Conservation (phyloP, 1,140 invertebrate species). For the Chionoecetes opilio region DNA sequence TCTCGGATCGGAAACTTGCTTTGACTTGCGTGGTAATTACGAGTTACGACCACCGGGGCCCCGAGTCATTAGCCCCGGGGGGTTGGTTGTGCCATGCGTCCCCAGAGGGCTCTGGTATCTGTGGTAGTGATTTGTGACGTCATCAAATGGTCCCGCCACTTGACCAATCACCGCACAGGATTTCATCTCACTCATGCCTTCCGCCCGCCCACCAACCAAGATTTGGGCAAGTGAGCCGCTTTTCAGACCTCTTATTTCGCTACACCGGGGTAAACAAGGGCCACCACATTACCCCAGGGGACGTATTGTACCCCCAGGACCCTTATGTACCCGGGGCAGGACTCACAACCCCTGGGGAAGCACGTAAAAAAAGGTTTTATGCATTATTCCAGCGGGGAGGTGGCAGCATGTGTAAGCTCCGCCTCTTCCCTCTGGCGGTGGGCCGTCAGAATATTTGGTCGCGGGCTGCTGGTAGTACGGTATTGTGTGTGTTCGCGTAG, state of each 20-base stretch:
- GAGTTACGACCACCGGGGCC: constrained; percentile 73
- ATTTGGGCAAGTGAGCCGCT: constrained; percentile 71
- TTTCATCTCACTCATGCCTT: constrained; percentile 78
- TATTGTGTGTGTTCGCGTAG: constrained; percentile 81
- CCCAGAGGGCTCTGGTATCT: constrained; percentile 79
- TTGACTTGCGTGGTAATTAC: constrained; percentile 74
- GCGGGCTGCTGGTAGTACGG: constrained; percentile 77
- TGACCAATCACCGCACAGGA: constrained; percentile 71
- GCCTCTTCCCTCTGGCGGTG: constrained; percentile 78
- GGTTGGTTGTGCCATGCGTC: constrained; percentile 76
- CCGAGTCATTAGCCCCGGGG: constrained; percentile 75
- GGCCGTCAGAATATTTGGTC: constrained; percentile 80
- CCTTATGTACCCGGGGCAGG: not conserved
- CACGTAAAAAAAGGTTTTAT: not conserved
- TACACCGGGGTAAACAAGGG: not conserved
- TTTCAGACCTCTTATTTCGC: not conserved
- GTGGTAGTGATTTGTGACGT: constrained; percentile 79
- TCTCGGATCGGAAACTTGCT: constrained; percentile 59
- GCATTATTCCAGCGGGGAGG: constrained; percentile 49
- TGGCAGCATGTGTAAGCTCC: constrained; percentile 71
- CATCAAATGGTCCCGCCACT: constrained; percentile 79
- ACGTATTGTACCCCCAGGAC: not conserved
- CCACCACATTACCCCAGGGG: not conserved
- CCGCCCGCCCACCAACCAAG: constrained; percentile 66
- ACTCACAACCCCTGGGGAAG: not conserved